These are phyloP conservation scores for Erebia aethiops DNA, from an alignment of 2,888 invertebrate genomes.

Conservation along the genomic window DNA sequence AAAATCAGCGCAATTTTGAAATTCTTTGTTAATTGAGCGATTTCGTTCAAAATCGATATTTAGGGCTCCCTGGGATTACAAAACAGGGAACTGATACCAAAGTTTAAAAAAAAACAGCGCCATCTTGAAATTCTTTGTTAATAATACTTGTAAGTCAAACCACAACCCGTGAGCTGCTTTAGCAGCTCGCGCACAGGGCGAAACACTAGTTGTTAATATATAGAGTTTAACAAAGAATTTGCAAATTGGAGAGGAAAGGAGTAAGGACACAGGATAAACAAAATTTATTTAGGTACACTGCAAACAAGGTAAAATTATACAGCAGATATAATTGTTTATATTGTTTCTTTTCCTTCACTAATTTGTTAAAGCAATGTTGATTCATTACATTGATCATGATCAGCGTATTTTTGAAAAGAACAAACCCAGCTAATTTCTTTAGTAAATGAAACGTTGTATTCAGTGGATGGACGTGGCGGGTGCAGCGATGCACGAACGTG, in stretches of 20 bases:
- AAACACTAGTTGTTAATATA: too few species aligned
- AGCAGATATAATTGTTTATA: neutral
- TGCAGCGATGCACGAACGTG: constrained; percentile 28
- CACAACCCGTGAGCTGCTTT: too few species aligned
- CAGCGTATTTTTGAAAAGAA: constrained; percentile 24
- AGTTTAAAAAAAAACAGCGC: too few species aligned
- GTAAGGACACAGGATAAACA: too few species aligned
- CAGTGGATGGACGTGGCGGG: constrained; percentile 28
- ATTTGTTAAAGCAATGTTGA: constrained; percentile 28
- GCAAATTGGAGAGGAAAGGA: neutral
- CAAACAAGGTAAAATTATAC: constrained; percentile 3
- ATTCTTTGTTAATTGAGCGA: too few species aligned
- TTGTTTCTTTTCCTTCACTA: constrained; percentile 11
- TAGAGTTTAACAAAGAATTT: neutral
- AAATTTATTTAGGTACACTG: neutral
- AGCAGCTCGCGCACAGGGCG: too few species aligned
- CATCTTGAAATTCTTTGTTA: too few species aligned
- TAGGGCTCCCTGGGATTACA: too few species aligned
- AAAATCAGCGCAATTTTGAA: too few species aligned
- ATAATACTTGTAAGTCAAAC: too few species aligned
- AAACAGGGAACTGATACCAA: too few species aligned
- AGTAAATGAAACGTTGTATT: constrained; percentile 38
- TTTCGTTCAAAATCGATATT: too few species aligned
- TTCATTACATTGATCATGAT: constrained; percentile 36
- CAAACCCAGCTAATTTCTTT: constrained; percentile 38